Conservation (phyloP, 2,888 invertebrate species). For the Epinotia bilunana region DNA sequence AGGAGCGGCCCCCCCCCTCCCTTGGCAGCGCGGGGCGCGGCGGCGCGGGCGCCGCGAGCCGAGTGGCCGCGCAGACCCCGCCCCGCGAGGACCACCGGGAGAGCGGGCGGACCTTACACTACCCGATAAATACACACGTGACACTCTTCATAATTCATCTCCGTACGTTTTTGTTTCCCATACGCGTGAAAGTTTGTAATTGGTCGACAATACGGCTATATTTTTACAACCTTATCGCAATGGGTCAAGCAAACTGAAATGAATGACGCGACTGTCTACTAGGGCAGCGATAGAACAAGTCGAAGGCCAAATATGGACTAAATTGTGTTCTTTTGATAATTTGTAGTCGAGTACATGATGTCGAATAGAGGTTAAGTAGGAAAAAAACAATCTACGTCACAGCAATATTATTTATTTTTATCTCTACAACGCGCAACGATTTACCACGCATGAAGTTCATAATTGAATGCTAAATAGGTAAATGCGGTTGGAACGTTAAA, state of each 20-base stretch:
- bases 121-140: slow-evolving; percentile 66
- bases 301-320: not conserved
- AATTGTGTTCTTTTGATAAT: not conserved
- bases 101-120: slow-evolving; percentile 72
- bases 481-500: not conserved
- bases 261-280: not conserved
- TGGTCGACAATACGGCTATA: not conserved
- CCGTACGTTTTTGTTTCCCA: slow-evolving; percentile 48
- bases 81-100: slow-evolving; percentile 84
- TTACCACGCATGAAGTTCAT: slow-evolving; percentile 45
- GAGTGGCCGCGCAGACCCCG: slow-evolving; percentile 81
- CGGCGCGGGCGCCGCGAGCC: slow-evolving; percentile 60
- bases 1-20: slow-evolving; percentile 54
- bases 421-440: not conserved
- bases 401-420: not conserved
- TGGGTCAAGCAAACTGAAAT: not conserved
- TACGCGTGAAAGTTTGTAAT: slow-evolving; percentile 42
- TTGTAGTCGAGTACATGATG: not conserved
- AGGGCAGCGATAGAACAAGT: not conserved
- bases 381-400: too few relatives aligned
- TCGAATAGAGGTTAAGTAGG: not conserved
- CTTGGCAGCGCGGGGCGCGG: slow-evolving; percentile 53
- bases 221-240: not conserved
- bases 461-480: slow-evolving; percentile 4
- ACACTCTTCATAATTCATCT: slow-evolving; percentile 68